These are phyloP conservation scores for Orientallactaga bullata DNA, from an alignment of 2,113 vertebrate genomes.

Conservation along the genomic window DNA sequence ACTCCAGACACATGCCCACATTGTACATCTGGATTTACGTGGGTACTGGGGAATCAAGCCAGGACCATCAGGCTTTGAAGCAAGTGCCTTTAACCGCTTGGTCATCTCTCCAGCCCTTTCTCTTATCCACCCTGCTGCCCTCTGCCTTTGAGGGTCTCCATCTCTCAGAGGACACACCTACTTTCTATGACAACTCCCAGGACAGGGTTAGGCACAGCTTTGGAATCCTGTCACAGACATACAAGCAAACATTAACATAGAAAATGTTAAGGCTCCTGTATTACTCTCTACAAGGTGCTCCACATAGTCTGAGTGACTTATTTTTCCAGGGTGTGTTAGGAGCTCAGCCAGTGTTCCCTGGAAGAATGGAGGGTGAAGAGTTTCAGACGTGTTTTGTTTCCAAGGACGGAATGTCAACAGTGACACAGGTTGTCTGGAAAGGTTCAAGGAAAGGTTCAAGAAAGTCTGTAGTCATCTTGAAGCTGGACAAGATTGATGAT, in stretches of 20 bases:
- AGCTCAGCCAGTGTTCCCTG: background rate
- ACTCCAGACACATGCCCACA: too few species aligned
- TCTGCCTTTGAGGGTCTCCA: background rate
- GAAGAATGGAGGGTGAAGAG: background rate
- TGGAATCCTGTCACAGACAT: background rate
- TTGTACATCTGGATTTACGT: too few species aligned
- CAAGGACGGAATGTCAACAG: slow-evolving; percentile 11
- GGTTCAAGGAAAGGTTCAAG: background rate
- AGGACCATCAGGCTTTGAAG: too few species aligned
- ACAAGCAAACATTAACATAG: background rate
- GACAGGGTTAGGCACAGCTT: background rate
- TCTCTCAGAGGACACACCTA: background rate
- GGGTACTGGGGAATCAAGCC: too few species aligned
- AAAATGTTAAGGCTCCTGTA: background rate
- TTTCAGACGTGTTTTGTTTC: slow-evolving; percentile 2
- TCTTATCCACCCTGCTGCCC: background rate
- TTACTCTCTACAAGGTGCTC: background rate
- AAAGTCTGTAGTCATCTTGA: background rate
- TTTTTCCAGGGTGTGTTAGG: background rate
- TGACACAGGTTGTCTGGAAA: background rate
- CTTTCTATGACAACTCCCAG: background rate
- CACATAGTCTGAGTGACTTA: background rate
- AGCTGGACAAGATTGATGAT: background rate
- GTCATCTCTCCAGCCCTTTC: too few species aligned
- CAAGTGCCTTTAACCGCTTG: too few species aligned